phyloP scores from a whole-genome alignment of 2,888 invertebrate species.

The Abscondita cerata region DNA sequence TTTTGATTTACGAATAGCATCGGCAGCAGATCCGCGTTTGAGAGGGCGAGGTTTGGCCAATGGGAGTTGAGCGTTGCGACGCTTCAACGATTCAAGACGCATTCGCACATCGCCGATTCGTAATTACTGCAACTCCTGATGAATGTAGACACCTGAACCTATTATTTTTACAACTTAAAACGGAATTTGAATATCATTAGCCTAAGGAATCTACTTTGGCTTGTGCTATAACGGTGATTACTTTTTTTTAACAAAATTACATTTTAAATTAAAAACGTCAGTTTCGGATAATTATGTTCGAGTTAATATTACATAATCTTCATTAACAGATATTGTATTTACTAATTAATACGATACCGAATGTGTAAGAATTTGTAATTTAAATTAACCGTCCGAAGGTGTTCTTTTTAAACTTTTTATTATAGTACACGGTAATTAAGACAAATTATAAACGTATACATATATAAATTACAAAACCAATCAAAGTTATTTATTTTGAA shows the following conservation, averaged over 20 bases:
- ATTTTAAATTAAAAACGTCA: constrained; percentile 7
- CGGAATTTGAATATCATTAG: constrained; percentile 33
- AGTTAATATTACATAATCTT: no score
- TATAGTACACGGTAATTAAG: no score
- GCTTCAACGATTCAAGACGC: constrained; percentile 34
- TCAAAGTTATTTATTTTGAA: no score
- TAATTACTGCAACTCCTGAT: constrained; percentile 33
- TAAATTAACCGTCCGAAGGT: no score
- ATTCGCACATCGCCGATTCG: constrained; percentile 41
- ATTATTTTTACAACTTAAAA: constrained; percentile 35
- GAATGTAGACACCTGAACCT: constrained; percentile 33
- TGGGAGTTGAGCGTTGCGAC: constrained; percentile 51
- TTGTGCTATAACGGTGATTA: constrained; percentile 10
- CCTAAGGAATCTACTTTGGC: constrained; percentile 9
- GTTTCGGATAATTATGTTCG: background rate
- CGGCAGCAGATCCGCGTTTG: constrained; percentile 58
- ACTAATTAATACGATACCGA: no score
- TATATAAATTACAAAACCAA: no score
- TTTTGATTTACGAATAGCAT: constrained; percentile 61
- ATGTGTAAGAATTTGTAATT: no score
- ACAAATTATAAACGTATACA: no score
- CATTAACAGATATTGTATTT: no score
- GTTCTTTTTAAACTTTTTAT: no score
- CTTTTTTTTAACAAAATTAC: constrained; percentile 7
- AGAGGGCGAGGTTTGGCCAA: constrained; percentile 54